Evolutionary conservation across 2,113 vertebrate genomes (phyloP).

Genomic region (Anarhynchus alexandrinus): DNA sequence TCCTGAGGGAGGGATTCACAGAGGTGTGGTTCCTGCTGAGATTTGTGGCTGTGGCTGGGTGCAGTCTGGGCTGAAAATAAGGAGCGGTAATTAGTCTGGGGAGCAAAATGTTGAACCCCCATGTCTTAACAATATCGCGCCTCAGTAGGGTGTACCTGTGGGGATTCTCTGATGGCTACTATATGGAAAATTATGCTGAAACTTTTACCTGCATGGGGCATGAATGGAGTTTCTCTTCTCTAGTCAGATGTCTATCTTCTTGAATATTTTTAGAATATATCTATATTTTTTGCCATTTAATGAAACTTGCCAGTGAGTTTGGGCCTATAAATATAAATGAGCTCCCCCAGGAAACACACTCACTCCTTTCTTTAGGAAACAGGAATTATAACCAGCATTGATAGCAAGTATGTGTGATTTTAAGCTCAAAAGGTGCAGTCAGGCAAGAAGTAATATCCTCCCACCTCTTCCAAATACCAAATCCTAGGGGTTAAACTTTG

Average conservation of each 20-base stretch:
- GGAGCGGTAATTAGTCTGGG: not conserved
- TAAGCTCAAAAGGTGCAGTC: not conserved
- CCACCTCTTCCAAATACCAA: not conserved
- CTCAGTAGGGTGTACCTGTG: not conserved
- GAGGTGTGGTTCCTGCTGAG: not conserved
- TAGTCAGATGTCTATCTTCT: not conserved
- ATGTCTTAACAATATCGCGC: rapidly evolving
- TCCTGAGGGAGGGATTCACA: not conserved
- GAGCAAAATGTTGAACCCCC: not conserved
- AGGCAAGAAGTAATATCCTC: not conserved
- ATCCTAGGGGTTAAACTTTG: not conserved
- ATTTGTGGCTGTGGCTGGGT: not conserved
- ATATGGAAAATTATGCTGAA: not conserved
- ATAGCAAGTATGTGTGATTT: not conserved
- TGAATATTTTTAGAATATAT: not conserved
- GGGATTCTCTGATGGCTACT: not conserved
- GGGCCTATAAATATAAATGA: not conserved
- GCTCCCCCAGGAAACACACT: not conserved
- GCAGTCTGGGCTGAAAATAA: not conserved
- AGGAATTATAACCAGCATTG: not conserved
- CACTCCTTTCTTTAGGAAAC: not conserved
- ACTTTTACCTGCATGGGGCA: not conserved
- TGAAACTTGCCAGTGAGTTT: not conserved
- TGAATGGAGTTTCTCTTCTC: not conserved
- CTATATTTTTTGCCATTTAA: not conserved